Evolutionary conservation across 2,888 invertebrate genomes (phyloP).

Genomic region (Gisinianus flammeolus): DNA sequence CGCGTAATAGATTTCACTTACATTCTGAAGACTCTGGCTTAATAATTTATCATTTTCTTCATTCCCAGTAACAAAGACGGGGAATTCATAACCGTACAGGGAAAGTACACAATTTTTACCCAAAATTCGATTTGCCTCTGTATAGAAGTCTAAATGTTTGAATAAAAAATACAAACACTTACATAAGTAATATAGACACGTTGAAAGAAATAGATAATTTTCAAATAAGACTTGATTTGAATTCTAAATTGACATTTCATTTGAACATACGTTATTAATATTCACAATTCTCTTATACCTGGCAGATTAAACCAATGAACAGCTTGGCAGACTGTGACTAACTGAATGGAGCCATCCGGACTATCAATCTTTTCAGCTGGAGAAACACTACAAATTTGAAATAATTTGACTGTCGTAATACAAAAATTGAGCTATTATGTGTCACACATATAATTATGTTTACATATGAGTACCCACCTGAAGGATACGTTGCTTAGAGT

Average conservation of each 20-base stretch:
- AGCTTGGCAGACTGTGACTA: slow-evolving; percentile 40
- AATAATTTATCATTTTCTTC: slow-evolving; percentile 20
- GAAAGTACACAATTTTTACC: slow-evolving; percentile 38
- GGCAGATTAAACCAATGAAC: slow-evolving; percentile 48
- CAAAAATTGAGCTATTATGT: not conserved
- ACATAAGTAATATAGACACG: no score
- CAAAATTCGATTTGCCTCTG: slow-evolving; percentile 40
- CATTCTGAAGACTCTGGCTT: slow-evolving; percentile 20
- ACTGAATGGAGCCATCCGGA: slow-evolving; percentile 29
- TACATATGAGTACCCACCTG: slow-evolving; percentile 57
- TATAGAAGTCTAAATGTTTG: slow-evolving; percentile 40
- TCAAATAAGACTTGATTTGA: no score
- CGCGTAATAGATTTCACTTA: not conserved
- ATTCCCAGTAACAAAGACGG: slow-evolving; percentile 28
- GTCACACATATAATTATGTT: not conserved
- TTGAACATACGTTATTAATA: no score
- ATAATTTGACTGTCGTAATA: not conserved
- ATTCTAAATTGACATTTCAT: no score
- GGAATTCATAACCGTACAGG: slow-evolving; percentile 43
- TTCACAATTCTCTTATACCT: no score
- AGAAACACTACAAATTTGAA: slow-evolving; percentile 58
- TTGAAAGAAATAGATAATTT: no score
- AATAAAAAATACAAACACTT: no score
- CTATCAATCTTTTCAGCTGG: slow-evolving; percentile 40
- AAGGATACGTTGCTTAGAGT: slow-evolving; percentile 58